phyloP scores from a whole-genome alignment of 2,113 vertebrate genomes.

The Salvator merianae region DNA sequence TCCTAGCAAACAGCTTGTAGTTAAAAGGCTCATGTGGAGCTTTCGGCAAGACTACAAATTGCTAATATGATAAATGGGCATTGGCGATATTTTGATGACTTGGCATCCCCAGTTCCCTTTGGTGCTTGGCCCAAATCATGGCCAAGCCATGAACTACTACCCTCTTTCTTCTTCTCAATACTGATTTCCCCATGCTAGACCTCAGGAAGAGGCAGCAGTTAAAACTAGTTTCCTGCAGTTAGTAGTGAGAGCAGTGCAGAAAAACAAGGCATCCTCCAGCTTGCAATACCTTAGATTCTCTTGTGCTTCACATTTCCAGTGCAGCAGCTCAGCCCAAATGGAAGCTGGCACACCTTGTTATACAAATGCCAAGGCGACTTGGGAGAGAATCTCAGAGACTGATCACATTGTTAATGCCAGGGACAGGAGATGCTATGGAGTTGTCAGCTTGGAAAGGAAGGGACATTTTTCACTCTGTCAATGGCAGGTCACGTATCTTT shows the following conservation, averaged over 20 bases:
- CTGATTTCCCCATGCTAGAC: rapidly evolving
- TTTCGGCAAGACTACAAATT: background rate
- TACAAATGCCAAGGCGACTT: background rate
- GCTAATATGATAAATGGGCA: background rate
- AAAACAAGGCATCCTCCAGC: background rate
- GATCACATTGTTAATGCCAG: background rate
- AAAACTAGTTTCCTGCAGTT: background rate
- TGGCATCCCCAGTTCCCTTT: background rate
- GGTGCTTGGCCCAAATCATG: background rate
- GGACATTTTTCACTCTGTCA: conserved; percentile 71
- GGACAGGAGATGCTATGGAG: conserved; percentile 1
- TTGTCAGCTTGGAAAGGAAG: conserved; percentile 37
- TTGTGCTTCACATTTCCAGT: background rate
- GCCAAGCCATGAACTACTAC: background rate
- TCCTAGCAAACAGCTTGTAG: background rate
- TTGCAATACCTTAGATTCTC: background rate
- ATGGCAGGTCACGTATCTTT: conserved; percentile 66
- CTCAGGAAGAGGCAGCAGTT: background rate
- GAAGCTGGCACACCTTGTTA: background rate
- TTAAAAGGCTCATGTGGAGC: background rate
- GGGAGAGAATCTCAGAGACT: background rate
- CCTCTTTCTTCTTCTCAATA: background rate
- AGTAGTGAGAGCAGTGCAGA: background rate
- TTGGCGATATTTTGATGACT: background rate
- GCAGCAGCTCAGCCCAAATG: rapidly evolving